These are phyloP conservation scores for Amphibalanus amphitrite DNA, from an alignment of 1,140 invertebrate species.

Conservation along the genomic window DNA sequence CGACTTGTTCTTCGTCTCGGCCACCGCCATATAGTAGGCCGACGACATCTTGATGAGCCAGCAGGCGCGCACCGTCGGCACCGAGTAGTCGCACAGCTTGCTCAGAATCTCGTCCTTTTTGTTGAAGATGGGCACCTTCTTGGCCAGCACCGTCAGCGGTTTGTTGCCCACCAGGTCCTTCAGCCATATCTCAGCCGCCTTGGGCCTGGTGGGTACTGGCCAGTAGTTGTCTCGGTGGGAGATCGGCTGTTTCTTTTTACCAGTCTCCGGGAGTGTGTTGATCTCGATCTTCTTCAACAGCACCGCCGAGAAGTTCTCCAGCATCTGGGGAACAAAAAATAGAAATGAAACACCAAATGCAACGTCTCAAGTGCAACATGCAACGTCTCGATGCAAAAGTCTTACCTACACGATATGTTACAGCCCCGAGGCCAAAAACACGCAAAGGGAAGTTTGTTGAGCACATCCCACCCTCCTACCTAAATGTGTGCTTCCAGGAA, in stretches of 20 bases:
- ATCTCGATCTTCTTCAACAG: slow-evolving; percentile 27
- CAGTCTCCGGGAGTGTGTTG: slow-evolving; percentile 79
- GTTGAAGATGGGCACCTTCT: slow-evolving; percentile 88
- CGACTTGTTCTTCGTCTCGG: slow-evolving; percentile 67
- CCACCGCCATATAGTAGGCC: slow-evolving; percentile 80
- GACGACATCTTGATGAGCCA: slow-evolving; percentile 97
- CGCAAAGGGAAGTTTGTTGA: no score
- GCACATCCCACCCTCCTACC: no score
- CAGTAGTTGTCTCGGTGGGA: slow-evolving; percentile 93
- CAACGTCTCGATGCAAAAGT: slow-evolving; percentile 9
- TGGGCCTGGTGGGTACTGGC: slow-evolving; percentile 68
- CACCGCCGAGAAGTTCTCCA: slow-evolving; percentile 19
- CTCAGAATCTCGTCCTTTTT: slow-evolving; percentile 95
- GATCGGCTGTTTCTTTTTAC: slow-evolving; percentile 75
- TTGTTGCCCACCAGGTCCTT: slow-evolving; percentile 88
- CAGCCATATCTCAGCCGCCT: slow-evolving; percentile 84
- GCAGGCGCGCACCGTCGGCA: slow-evolving; percentile 78
- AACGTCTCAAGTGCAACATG: no score
- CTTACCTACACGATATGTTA: slow-evolving; percentile 6
- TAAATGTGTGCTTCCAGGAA: no score
- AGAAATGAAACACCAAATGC: no score
- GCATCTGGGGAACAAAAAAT: slow-evolving; percentile 13
- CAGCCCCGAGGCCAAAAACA: no score
- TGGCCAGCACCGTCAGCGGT: slow-evolving; percentile 64
- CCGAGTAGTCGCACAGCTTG: slow-evolving; percentile 80